These are phyloP conservation scores for Lepas anatifera DNA, from an alignment of 2,888 invertebrate genomes.

Conservation along the genomic window DNA sequence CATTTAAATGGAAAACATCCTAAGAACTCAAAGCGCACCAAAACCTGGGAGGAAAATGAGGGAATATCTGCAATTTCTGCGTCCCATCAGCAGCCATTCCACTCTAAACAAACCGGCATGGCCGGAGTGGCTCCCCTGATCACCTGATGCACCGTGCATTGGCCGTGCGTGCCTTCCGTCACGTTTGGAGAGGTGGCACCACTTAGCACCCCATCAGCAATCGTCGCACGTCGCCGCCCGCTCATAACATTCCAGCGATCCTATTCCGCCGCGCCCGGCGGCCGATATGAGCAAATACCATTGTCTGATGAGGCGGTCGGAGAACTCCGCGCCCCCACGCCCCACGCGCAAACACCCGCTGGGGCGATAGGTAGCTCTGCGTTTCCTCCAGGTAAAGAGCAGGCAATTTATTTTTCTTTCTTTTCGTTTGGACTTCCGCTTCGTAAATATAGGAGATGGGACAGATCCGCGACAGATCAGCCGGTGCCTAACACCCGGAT, in stretches of 20 bases:
- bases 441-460: too few relatives aligned
- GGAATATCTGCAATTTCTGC: background rate
- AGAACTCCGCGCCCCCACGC: too few relatives aligned
- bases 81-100: background rate
- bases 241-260: background rate
- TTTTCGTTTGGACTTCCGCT: too few relatives aligned
- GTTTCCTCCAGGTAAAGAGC: too few relatives aligned
- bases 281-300: constrained; percentile 14
- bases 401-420: too few relatives aligned
- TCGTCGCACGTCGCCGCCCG: background rate
- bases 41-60: background rate
- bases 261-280: background rate
- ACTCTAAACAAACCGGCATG: background rate
- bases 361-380: too few relatives aligned
- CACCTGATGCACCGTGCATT: background rate
- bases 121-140: background rate
- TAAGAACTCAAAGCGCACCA: too few relatives aligned
- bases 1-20: too few relatives aligned
- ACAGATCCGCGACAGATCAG: too few relatives aligned
- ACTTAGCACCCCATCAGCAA: background rate
- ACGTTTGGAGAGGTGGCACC: background rate
- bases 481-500: too few relatives aligned
- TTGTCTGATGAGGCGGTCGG: background rate
- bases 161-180: background rate
- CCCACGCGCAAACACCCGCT: too few relatives aligned